These are phyloP conservation scores for Scaptomyza montana DNA, from an alignment of 1,140 invertebrate species.

Conservation along the genomic window DNA sequence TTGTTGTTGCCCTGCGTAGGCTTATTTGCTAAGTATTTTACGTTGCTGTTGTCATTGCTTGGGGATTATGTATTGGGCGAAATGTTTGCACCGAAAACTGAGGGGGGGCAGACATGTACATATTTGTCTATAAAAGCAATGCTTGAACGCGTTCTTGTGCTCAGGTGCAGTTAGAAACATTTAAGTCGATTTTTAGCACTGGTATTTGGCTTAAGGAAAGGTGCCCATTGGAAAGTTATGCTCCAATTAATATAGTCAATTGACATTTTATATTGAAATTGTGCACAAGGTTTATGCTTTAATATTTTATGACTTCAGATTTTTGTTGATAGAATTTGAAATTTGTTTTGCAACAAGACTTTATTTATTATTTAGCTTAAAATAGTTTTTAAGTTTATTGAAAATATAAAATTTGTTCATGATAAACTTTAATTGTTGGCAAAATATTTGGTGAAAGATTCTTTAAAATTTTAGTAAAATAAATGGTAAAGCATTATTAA, in stretches of 20 bases:
- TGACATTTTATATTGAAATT: conserved; percentile 15
- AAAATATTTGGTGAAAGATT: too few species aligned
- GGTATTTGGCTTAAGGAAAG: neutral
- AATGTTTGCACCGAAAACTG: neutral
- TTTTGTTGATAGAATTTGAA: too few species aligned
- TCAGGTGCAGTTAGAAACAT: conserved; percentile 29
- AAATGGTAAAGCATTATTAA: too few species aligned
- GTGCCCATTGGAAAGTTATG: neutral
- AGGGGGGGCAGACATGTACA: neutral
- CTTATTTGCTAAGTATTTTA: conserved; percentile 53
- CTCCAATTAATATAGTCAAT: conserved; percentile 18
- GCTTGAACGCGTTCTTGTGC: neutral
- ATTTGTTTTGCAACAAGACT: too few species aligned
- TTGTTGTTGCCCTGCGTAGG: conserved; percentile 24
- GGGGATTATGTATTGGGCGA: conserved; percentile 38
- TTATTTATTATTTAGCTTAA: too few species aligned
- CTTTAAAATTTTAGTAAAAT: too few species aligned
- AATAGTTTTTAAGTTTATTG: too few species aligned
- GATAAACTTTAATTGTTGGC: too few species aligned
- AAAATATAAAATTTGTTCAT: too few species aligned
- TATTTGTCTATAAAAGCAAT: neutral
- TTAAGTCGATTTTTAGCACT: conserved; percentile 20
- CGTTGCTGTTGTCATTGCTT: conserved; percentile 33
- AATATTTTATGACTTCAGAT: too few species aligned
- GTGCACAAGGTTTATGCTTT: too few species aligned